These are phyloP conservation scores for Nudaria mundana DNA, from an alignment of 2,888 invertebrate species.

Conservation along the genomic window DNA sequence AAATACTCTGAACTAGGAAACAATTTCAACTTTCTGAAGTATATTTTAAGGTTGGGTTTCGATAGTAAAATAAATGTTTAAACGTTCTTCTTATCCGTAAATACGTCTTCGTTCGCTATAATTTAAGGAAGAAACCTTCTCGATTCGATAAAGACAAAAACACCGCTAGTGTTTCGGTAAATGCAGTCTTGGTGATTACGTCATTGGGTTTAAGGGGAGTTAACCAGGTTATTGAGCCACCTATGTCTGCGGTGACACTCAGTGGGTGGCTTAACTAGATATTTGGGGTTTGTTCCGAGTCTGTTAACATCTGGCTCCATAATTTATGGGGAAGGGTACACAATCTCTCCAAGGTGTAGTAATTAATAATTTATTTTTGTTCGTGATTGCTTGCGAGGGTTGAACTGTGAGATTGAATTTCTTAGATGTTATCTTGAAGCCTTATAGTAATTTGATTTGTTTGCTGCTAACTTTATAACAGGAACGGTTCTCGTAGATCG, in stretches of 20 bases:
- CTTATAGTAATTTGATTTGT: slow-evolving; percentile 27
- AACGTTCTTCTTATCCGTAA: slow-evolving; percentile 31
- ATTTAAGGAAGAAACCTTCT: slow-evolving; percentile 71
- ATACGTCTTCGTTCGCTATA: slow-evolving; percentile 65
- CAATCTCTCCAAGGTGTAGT: slow-evolving; percentile 66
- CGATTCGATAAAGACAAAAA: slow-evolving; percentile 66
- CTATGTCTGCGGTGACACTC: slow-evolving; percentile 50
- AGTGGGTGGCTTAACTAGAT: slow-evolving; percentile 76
- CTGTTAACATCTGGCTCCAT: slow-evolving; percentile 76
- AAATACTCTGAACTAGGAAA: slow-evolving; percentile 1
- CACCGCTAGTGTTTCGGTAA: slow-evolving; percentile 32
- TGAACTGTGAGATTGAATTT: slow-evolving; percentile 36
- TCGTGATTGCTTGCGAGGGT: slow-evolving; percentile 55
- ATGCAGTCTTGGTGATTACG: slow-evolving; percentile 28
- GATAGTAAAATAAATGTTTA: not conserved
- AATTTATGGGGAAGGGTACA: slow-evolving; percentile 76
- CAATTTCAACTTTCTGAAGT: not conserved
- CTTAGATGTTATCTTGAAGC: slow-evolving; percentile 32
- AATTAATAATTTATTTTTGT: slow-evolving; percentile 78
- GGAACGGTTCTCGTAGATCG: slow-evolving; percentile 12
- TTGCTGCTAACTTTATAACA: slow-evolving; percentile 18
- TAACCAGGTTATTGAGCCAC: slow-evolving; percentile 28
- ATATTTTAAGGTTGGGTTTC: slow-evolving; percentile 24
- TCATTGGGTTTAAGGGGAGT: slow-evolving; percentile 28
- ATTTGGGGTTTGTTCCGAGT: slow-evolving; percentile 75